A percentile compares a stretch with the other conserved stretches of the same genome.
These are phyloP conservation scores for Poeciliopsis prolifica DNA, from an alignment of 2,113 vertebrate genomes.

Conservation along the genomic window DNA sequence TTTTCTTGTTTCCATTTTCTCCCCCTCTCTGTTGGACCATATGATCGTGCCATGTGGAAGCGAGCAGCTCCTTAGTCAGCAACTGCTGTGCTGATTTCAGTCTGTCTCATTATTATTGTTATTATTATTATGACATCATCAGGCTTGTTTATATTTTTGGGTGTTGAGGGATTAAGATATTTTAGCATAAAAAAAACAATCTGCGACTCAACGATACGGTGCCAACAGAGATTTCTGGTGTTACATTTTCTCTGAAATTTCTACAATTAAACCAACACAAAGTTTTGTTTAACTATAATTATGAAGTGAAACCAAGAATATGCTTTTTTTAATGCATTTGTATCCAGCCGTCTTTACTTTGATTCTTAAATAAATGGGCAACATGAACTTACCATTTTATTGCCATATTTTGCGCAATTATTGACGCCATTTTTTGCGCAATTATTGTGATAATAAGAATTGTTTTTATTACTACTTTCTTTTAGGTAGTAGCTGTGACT, in stretches of 20 bases:
- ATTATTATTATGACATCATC: neutral
- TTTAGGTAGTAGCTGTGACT: no score
- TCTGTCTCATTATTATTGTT: neutral
- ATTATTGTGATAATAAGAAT: no score
- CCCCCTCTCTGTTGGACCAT: neutral
- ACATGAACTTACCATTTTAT: no score
- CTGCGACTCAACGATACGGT: neutral
- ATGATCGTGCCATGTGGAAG: neutral
- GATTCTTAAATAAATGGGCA: no score
- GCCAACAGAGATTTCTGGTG: neutral
- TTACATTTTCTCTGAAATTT: no score
- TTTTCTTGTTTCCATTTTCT: neutral
- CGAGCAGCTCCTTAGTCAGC: no score
- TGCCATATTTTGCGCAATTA: no score
- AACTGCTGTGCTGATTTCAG: no score
- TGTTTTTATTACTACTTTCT: no score
- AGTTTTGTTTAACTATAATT: neutral
- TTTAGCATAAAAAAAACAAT: neutral
- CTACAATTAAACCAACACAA: no score
- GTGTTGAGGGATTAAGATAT: neutral
- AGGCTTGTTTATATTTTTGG: neutral
- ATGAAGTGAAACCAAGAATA: neutral
- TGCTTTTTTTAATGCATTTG: neutral
- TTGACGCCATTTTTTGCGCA: no score
- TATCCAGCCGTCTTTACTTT: neutral